These are phyloP conservation scores for Pimephales promelas DNA, from an alignment of 2,113 vertebrate species.

Conservation along the genomic window DNA sequence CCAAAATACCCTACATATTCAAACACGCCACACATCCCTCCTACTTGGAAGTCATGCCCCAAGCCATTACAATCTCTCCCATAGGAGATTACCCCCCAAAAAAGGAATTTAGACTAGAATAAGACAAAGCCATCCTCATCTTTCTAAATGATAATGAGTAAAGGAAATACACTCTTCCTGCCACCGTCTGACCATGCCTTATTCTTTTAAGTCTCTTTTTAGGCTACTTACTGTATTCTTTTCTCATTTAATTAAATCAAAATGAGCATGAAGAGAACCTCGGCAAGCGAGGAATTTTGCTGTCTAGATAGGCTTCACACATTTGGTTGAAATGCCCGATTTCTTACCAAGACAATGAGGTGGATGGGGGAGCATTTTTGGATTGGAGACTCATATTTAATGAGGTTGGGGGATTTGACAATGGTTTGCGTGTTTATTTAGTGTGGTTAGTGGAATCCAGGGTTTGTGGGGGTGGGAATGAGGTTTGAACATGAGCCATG, in stretches of 20 bases:
- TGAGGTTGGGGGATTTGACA: neutral
- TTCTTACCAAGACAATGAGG: constrained; percentile 62
- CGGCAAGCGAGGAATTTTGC: constrained; percentile 56
- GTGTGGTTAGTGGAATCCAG: constrained; percentile 16
- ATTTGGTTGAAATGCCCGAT: constrained; percentile 66
- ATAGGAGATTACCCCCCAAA: constrained; percentile 63
- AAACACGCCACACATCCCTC: constrained; percentile 35
- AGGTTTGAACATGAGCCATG: constrained; percentile 50
- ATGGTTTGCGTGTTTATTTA: constrained; percentile 28
- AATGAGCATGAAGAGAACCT: constrained; percentile 65
- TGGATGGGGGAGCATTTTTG: neutral
- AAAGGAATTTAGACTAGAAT: constrained; percentile 63
- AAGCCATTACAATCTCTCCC: constrained; percentile 62
- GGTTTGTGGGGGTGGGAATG: constrained; percentile 44
- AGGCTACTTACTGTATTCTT: constrained; percentile 3
- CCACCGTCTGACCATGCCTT: neutral
- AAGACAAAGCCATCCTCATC: constrained; percentile 22
- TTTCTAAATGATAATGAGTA: constrained; percentile 11
- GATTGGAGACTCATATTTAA: neutral
- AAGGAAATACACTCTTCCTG: constrained; percentile 19
- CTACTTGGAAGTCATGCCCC: constrained; percentile 58
- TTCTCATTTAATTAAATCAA: constrained; percentile 60
- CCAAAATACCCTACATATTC: constrained; percentile 43
- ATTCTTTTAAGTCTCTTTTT: neutral
- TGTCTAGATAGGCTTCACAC: constrained; percentile 69